phyloP scores from a whole-genome alignment of 2,797 vertebrate species.

The Gymnothorax javanicus region DNA sequence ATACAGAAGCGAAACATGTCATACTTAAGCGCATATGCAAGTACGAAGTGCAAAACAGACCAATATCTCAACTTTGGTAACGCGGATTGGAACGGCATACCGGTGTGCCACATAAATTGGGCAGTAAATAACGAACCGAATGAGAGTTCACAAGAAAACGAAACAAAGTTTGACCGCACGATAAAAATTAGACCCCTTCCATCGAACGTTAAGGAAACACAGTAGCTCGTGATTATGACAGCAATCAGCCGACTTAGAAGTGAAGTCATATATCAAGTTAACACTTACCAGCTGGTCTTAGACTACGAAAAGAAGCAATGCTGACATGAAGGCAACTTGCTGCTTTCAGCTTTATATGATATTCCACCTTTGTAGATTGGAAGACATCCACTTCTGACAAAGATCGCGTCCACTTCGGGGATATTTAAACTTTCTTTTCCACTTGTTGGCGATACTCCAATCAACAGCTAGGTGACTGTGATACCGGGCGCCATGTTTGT shows the following conservation, averaged over 20 bases:
- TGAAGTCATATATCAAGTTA: conserved; percentile 24
- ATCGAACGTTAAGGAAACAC: background rate
- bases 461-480: conserved; percentile 61
- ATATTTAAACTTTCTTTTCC: conserved; percentile 57
- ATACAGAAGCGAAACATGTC: background rate
- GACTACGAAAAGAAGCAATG: conserved; percentile 55
- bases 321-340: conserved; percentile 75
- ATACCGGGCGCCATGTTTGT: conserved; percentile 77
- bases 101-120: conserved; percentile 6
- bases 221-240: background rate
- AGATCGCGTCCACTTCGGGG: conserved; percentile 20
- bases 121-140: background rate
- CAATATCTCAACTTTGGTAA: background rate
- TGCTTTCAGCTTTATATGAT: conserved; percentile 47
- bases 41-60: background rate
- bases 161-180: background rate
- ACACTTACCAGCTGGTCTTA: conserved; percentile 78
- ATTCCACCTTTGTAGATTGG: conserved; percentile 45
- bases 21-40: background rate
- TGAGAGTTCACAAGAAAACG: background rate
- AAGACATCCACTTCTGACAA: conserved; percentile 32
- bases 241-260: background rate
- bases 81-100: background rate
- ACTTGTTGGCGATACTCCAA: conserved; percentile 61
- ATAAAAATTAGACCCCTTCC: background rate